Base-by-base conservation (phyloP, 64 coral and sea anemone species). In the Stylophora pistillata region DNA sequence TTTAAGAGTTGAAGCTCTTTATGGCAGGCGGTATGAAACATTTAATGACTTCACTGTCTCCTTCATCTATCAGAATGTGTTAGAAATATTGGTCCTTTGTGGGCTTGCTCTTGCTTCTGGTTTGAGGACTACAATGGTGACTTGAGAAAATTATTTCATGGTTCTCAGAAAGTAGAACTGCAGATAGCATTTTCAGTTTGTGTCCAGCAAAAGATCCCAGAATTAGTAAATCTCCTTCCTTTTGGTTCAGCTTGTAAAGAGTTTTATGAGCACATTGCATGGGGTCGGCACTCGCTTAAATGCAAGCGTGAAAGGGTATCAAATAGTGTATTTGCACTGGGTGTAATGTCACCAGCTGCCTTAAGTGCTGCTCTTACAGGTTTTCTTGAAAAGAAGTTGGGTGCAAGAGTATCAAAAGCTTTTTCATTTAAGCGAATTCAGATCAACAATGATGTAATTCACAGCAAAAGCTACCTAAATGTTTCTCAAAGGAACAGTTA, bases 381-480 rank as follows among this genome's bases (percentile, higher is more conserved):
- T 47, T 79, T 53, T 18, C 27, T 88, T 65, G 85, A 88, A 93
- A 93, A 56, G 32, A 82, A 78, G 13, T 47, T 93, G 58, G 86
- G 86, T 55, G 15, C n/a, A n/a, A n/a, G n/a, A n/a, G 20, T 21
- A 88, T 85, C 37, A 62, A 68, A 9, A 81, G 59, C 58, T 69
- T 53, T 0, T 93, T 88, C 26, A 75, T 93, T 93, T 74, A 88
- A 84, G 16, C 61, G 86, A 47, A 81, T 93, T 88, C 85, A 85
- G 57, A 55, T 93, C 0, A 68, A 93, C 25, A 82, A 27, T 41
- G 91, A 93, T 81, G 28, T 93, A 31, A 65, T 88, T 26, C 91
- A 93, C 53, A 93, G 91, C 47, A 93, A 72, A 74, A 32, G 16
- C 6, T 93, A 88, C 75, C 55, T 82, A 25, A 93, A 93, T n/a